Percentiles rank a stretch among this genome's conserved stretches.
Evolutionary conservation across 2,797 vertebrate species (phyloP).

Genomic region (Columba guinea): DNA sequence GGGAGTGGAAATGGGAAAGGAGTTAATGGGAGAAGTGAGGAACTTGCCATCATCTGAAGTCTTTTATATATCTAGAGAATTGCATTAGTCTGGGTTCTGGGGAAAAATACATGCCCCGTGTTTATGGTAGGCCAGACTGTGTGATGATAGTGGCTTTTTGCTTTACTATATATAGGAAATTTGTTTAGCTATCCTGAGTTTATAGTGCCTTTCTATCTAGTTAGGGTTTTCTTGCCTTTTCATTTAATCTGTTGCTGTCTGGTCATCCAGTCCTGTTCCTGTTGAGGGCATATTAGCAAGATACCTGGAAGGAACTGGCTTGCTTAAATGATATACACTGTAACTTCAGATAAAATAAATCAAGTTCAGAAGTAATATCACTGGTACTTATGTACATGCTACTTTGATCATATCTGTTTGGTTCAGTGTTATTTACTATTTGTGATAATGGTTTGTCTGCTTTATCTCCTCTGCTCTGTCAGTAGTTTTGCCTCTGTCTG

Average conservation of each 20-base stretch:
- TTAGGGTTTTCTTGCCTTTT: not conserved
- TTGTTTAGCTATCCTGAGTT: not conserved
- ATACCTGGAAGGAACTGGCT: slow-evolving; percentile 34
- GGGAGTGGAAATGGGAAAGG: not conserved
- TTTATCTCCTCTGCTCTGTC: slow-evolving; percentile 41
- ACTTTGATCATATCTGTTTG: slow-evolving; percentile 43
- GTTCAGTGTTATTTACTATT: slow-evolving; percentile 36
- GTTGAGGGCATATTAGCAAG: slow-evolving; percentile 16
- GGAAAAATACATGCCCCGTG: not conserved
- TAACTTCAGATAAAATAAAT: slow-evolving; percentile 58
- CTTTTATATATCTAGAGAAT: not conserved
- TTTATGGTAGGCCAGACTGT: not conserved
- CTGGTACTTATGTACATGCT: slow-evolving; percentile 21
- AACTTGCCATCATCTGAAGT: not conserved
- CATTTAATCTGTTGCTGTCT: slow-evolving; percentile 3
- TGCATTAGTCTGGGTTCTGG: not conserved
- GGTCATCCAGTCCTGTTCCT: slow-evolving; percentile 14
- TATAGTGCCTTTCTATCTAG: not conserved
- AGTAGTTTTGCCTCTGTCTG: slow-evolving; percentile 12
- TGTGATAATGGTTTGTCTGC: slow-evolving; percentile 54
- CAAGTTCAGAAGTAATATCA: slow-evolving; percentile 47
- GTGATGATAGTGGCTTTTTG: not conserved
- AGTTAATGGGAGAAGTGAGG: not conserved
- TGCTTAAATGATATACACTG: slow-evolving; percentile 8
- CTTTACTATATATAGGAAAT: not conserved